Evolutionary conservation across 2,113 vertebrate species (phyloP).

Genomic region (Camelus bactrianus): DNA sequence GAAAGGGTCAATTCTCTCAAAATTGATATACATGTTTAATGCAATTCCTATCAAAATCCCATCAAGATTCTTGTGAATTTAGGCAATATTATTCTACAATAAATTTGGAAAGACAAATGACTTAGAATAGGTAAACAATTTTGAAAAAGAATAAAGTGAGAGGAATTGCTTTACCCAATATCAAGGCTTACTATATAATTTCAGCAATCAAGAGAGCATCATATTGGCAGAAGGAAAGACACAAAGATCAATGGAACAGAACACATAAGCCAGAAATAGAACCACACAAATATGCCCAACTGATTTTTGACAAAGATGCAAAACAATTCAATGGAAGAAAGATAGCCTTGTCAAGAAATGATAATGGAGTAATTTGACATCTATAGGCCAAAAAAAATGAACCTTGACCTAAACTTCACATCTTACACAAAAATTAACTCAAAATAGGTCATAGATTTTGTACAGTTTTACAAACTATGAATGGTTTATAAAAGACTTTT

Average conservation of each 20-base stretch:
- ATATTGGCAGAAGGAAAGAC: not conserved
- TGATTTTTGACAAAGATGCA: constrained; percentile 5
- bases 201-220: not conserved
- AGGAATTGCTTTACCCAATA: not conserved
- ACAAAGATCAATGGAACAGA: not conserved
- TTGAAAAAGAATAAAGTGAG: constrained; percentile 37
- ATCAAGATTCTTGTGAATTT: not conserved
- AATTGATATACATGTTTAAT: not conserved
- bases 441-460: not conserved
- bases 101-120: constrained; percentile 36
- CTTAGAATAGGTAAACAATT: constrained; percentile 17
- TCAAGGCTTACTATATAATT: not conserved
- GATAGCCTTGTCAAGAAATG: not conserved
- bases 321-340: not conserved
- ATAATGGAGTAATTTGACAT: not conserved
- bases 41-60: not conserved
- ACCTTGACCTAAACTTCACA: not conserved
- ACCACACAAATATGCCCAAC: not conserved
- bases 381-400: not conserved
- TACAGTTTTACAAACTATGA: not conserved
- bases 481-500: not conserved
- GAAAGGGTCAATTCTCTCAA: constrained; percentile 14
- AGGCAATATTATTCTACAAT: not conserved
- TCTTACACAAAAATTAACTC: not conserved
- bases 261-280: not conserved